Evolutionary conservation across 2,888 invertebrate genomes (phyloP).

Genomic region (Calliopum simillimum): DNA sequence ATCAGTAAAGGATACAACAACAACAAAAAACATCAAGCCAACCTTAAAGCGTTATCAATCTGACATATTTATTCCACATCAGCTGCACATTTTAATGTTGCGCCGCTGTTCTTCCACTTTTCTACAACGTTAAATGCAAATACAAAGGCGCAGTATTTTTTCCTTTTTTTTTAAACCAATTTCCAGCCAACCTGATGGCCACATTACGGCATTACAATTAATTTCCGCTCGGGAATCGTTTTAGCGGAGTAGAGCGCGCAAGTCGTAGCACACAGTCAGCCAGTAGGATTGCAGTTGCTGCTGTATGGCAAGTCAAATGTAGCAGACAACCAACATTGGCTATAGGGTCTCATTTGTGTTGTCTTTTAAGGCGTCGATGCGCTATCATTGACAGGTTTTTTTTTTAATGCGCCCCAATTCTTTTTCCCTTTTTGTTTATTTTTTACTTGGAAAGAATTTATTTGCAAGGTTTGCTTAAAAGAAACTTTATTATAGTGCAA

Average conservation of each 20-base stretch:
- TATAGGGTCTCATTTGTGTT: constrained; percentile 17
- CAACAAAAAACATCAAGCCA: neutral
- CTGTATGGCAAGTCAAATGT: neutral
- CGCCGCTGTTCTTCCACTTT: too few relatives aligned
- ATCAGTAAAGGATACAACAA: neutral
- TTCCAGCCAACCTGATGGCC: constrained; percentile 17
- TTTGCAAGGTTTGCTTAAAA: constrained; percentile 4
- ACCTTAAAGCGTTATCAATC: neutral
- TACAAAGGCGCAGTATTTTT: neutral
- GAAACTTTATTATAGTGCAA: constrained; percentile 4
- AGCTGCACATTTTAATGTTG: constrained; percentile 3
- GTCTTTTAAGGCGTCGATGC: neutral
- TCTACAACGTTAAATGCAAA: too few relatives aligned
- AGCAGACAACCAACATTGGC: neutral
- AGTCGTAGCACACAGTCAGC: neutral
- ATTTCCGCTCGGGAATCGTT: constrained; percentile 28
- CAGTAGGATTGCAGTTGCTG: neutral
- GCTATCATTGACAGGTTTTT: neutral
- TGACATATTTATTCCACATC: neutral
- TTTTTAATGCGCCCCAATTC: neutral
- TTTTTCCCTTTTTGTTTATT: neutral
- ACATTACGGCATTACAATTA: constrained; percentile 21
- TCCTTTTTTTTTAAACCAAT: neutral
- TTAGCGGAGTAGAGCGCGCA: neutral
- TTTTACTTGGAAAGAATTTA: neutral